phyloP scores from a whole-genome alignment of 2,888 invertebrate genomes.

The Meiosimyza decipiens region DNA sequence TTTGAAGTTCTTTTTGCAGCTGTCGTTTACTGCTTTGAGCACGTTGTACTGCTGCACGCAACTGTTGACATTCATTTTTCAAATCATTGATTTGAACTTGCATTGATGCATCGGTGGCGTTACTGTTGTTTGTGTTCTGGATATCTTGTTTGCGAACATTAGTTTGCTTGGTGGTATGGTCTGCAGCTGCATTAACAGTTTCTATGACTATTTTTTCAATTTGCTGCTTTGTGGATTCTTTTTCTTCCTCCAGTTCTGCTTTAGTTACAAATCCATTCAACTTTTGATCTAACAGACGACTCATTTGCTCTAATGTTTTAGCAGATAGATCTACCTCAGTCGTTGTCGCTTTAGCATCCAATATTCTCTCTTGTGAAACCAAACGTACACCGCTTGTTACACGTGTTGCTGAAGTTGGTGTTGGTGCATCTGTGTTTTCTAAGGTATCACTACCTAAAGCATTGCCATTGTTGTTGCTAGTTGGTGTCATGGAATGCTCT shows the following conservation, averaged over 20 bases:
- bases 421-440: too few relatives aligned
- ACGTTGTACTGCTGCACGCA: conserved; percentile 37
- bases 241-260: conserved; percentile 34
- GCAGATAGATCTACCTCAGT: conserved; percentile 35
- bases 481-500: conserved; percentile 30
- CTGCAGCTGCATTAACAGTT: neutral
- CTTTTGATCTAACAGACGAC: conserved; percentile 43
- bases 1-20: conserved; percentile 44
- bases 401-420: neutral
- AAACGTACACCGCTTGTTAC: conserved; percentile 7
- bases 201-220: conserved; percentile 24
- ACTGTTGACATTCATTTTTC: conserved; percentile 39
- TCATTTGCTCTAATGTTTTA: conserved; percentile 40
- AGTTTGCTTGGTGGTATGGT: neutral
- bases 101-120: neutral
- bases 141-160: neutral
- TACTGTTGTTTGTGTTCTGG: neutral
- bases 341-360: neutral
- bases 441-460: neutral
- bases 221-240: conserved; percentile 22
- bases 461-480: conserved; percentile 9
- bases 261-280: conserved; percentile 41
- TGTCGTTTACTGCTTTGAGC: conserved; percentile 42
- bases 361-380: conserved; percentile 22
- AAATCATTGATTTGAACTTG: conserved; percentile 31